Conservation (phyloP, 1,140 invertebrate genomes). For the Drosophila pandora region DNA sequence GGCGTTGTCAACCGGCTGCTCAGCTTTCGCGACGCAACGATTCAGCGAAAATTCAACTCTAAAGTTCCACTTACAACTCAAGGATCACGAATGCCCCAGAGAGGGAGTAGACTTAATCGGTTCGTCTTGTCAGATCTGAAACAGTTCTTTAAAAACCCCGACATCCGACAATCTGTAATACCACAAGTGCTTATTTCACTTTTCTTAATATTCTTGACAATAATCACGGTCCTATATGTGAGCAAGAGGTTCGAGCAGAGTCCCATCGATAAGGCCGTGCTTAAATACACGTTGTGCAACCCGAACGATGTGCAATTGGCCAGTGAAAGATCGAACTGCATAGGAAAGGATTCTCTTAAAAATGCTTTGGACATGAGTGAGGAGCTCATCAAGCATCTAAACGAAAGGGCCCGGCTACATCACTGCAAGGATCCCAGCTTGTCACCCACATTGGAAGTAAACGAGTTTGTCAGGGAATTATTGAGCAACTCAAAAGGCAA, state of each 20-base stretch:
- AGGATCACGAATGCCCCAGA: conserved; percentile 24
- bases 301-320: conserved; percentile 32
- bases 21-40: conserved; percentile 66
- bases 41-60: conserved; percentile 49
- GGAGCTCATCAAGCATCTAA: conserved; percentile 52
- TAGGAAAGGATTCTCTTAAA: conserved; percentile 45
- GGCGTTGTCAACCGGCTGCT: conserved; percentile 69
- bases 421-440: conserved; percentile 85
- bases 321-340: conserved; percentile 37
- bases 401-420: conserved; percentile 78
- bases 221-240: conserved; percentile 64
- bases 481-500: conserved; percentile 30
- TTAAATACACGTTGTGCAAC: conserved; percentile 61
- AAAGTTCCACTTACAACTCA: conserved; percentile 32
- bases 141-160: conserved; percentile 53
- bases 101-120: conserved; percentile 32
- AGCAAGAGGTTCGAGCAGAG: conserved; percentile 57
- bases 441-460: conserved; percentile 85
- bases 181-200: conserved; percentile 63
- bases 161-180: conserved; percentile 57
- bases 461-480: conserved; percentile 74
- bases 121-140: conserved; percentile 37
- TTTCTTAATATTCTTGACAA: conserved; percentile 61
- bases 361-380: conserved; percentile 47
- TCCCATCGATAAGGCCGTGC: conserved; percentile 47